Base-by-base conservation (phyloP, 2,113 vertebrate species). In the Perccottus glenii region DNA sequence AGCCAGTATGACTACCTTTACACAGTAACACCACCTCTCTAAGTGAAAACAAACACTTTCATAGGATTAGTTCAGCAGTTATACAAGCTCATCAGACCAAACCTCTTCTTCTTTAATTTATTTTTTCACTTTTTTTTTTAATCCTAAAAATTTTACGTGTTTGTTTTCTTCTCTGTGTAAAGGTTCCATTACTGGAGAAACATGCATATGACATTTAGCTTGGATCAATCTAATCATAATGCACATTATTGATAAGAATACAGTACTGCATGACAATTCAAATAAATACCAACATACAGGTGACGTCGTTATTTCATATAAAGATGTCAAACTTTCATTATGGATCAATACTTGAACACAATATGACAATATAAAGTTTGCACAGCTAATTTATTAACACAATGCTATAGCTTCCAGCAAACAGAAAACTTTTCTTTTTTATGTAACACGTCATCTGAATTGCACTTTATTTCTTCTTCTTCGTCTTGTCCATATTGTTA, bases 201-300 rank as follows among this genome's bases (percentile, higher is more conserved):
- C 96, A 98, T 97, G 96, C 96, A 96, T 92, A 93, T 93, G 94
- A 95, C 85, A 77, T 95, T 94, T 94, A 94, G 94, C 93, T 93
- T 91, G 94, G 92, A 95, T 92, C 93, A 93, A 94, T 93, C 94
- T 94, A 95, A 92, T 94, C 90, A 88, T 94, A 95, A 98, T 95
- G 94, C 94, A 99, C 95, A 95, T 94, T 92, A 93, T 86, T 85
- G 86, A 91, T 94, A 94, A 91, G 93, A 94, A 94, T 97, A 96
- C 96, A 96, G 95, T 96, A 96, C 95, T 94, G 93, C 73, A 93
- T 91, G 93, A 96, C 93, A 92, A 93, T 93, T 96, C 93, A 98
- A 98, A 98, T 98, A 96, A 98, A 99, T 98, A 99, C 94, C 94
- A 95, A 95, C 94, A 86, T 92, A 97, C 90, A 93, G 91, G 93